Evolutionary conservation across 1,140 invertebrate genomes (phyloP).

Genomic region (Cydia amplana): DNA sequence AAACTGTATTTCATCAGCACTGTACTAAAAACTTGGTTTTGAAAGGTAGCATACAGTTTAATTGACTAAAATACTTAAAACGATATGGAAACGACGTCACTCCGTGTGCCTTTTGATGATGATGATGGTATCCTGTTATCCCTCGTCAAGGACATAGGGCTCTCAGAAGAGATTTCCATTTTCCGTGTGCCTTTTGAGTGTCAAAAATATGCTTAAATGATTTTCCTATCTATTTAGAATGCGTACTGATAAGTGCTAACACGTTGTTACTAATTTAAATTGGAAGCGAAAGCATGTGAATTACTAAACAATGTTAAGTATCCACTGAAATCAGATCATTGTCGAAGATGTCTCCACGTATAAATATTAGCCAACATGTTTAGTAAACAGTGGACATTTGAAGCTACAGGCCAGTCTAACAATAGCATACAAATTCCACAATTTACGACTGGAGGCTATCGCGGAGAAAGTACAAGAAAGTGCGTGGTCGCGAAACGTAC

Average conservation of each 20-base stretch:
- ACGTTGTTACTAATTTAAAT: background rate
- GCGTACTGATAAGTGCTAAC: background rate
- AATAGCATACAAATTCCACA: slow-evolving; percentile 30
- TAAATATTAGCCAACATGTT: slow-evolving; percentile 12
- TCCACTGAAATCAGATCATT: background rate
- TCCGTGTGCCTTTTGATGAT: background rate
- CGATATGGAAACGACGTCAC: background rate
- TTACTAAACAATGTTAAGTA: background rate
- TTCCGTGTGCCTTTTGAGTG: background rate
- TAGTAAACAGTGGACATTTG: slow-evolving; percentile 8
- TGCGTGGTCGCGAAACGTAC: slow-evolving; percentile 54
- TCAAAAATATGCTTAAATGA: background rate
- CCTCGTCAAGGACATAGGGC: too few relatives aligned
- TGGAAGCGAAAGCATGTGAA: background rate
- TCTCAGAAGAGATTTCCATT: too few relatives aligned
- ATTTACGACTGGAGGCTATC: slow-evolving; percentile 31
- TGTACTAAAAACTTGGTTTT: background rate
- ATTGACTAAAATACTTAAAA: background rate
- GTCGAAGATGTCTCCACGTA: slow-evolving; percentile 6
- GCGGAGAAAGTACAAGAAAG: slow-evolving; percentile 60
- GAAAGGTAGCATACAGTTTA: background rate
- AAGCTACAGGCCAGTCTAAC: slow-evolving; percentile 19
- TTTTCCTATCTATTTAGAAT: background rate
- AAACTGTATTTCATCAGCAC: background rate
- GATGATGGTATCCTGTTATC: too few relatives aligned